Percentiles rank a stretch among this genome's conserved stretches.
Conservation (phyloP, 1,140 invertebrate species). For the Streblospio benedicti region DNA sequence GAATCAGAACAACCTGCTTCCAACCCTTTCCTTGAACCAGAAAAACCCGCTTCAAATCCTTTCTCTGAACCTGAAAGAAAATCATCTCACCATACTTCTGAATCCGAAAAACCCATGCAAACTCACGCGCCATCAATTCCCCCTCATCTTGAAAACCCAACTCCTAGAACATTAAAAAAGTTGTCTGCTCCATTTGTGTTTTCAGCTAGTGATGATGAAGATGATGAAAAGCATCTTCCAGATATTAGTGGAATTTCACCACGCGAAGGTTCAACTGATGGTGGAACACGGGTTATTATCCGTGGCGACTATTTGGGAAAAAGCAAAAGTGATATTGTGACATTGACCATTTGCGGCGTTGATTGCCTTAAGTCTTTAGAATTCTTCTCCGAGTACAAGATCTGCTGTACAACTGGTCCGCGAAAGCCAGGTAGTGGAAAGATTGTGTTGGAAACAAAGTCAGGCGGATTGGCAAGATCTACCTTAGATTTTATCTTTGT, state of each 20-base stretch:
- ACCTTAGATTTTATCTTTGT: conserved; percentile 2
- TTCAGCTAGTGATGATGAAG: no score
- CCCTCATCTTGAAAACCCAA: no score
- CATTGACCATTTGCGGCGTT: conserved; percentile 11
- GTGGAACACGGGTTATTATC: conserved; percentile 13
- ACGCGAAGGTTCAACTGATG: neutral
- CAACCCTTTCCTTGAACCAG: no score
- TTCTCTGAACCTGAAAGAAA: no score
- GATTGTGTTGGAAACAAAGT: conserved; percentile 12
- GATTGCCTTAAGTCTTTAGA: conserved; percentile 11
- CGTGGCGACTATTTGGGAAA: conserved; percentile 13
- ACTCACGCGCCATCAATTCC: no score
- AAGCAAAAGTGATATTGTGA: conserved; percentile 5
- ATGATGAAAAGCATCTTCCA: no score
- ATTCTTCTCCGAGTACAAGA: conserved; percentile 14
- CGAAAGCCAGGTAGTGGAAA: conserved; percentile 7
- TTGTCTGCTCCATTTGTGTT: no score
- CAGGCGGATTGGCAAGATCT: conserved; percentile 4
- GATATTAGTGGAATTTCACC: conserved; percentile 14
- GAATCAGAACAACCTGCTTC: no score
- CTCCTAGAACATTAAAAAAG: no score
- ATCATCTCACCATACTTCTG: no score
- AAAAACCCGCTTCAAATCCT: no score
- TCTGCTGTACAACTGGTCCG: conserved; percentile 13
- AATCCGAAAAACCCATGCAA: no score